Base-by-base conservation (phyloP, 2,888 invertebrate species). In the Dyspetes luteomarginatus region DNA sequence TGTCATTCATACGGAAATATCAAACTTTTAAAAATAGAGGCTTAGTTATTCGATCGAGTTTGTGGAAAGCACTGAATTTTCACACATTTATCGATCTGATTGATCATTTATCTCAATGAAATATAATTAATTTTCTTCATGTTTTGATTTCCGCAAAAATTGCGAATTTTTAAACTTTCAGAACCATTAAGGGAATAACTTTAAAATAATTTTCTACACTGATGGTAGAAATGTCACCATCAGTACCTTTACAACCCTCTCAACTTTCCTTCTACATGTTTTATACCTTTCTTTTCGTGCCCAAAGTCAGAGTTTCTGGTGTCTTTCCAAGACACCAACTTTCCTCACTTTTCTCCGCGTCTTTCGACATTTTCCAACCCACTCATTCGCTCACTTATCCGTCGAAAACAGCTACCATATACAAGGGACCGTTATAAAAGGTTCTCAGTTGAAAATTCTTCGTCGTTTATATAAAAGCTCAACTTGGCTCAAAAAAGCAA, bases 401-500 rank as follows among this genome's bases (percentile, higher is more conserved):
- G 75, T 15, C 50, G 48, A 41, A 58, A 26, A 65, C 50, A 67
- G 12, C 75, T 22, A 48, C 56, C 65, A 30, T 36, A 36, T 36
- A 36, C n/a, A 30, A 17, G 30, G 41, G 12, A 56, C 75, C 67
- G 60, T 75, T 75, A 67, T 67, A 50, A 75, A 67, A 41, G 67
- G 67, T 48, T 52, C 75, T 62, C 50, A 55, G 67, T 52, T 60
- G 50, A 75, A 65, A 68, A 60, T 75, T 67, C 58, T 30, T 41
- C 43, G 64, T 22, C 64, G 65, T 65, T 15, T 17, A 58, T n/a
- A n/a, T n/a, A n/a, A n/a, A 30, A 50, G 56, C 60, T 67, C 68
- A 60, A 60, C 68, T 68, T 68, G 36, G 67, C 68, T 68, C 52
- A 68, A 75, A 62, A 78, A 82, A 58, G 52, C 28, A 50, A 58